Evolutionary conservation across 2,797 vertebrate genomes (phyloP).

Genomic region (Novumbra hubbsi): DNA sequence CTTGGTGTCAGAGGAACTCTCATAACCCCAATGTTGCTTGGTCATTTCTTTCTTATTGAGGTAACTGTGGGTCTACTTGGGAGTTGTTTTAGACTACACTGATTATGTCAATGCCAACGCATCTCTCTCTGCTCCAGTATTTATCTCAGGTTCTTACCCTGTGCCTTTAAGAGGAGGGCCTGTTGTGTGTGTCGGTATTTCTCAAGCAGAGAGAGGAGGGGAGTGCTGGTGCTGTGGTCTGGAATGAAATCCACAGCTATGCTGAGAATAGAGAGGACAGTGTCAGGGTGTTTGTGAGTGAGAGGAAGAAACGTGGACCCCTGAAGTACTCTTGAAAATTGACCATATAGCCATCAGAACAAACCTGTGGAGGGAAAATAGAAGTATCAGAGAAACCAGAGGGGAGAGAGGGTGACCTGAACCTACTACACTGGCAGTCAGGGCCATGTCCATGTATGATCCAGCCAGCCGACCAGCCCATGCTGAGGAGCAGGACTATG

Average conservation of each 20-base stretch:
- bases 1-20: constrained; percentile 41
- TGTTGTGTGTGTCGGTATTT: constrained; percentile 67
- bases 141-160: constrained; percentile 43
- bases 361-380: constrained; percentile 23
- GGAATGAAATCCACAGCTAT: constrained; percentile 64
- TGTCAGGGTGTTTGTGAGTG: constrained; percentile 24
- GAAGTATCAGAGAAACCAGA: constrained; percentile 7
- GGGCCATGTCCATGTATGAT: constrained; percentile 64
- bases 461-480: constrained; percentile 64
- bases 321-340: constrained; percentile 27
- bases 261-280: constrained; percentile 47
- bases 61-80: constrained; percentile 24
- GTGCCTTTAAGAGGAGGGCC: constrained; percentile 75
- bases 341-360: constrained; percentile 18
- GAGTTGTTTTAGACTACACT: constrained; percentile 19
- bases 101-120: constrained; percentile 22
- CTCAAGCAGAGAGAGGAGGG: constrained; percentile 69
- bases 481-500: constrained; percentile 87
- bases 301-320: constrained; percentile 23
- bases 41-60: constrained; percentile 43
- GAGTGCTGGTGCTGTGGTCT: constrained; percentile 61
- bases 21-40: constrained; percentile 43
- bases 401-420: constrained; percentile 31
- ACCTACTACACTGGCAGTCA: constrained; percentile 36
- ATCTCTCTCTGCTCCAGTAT: constrained; percentile 25